Evolutionary conservation across 2,113 vertebrate species (phyloP).

Genomic region (Rhinopithecus roxellana): DNA sequence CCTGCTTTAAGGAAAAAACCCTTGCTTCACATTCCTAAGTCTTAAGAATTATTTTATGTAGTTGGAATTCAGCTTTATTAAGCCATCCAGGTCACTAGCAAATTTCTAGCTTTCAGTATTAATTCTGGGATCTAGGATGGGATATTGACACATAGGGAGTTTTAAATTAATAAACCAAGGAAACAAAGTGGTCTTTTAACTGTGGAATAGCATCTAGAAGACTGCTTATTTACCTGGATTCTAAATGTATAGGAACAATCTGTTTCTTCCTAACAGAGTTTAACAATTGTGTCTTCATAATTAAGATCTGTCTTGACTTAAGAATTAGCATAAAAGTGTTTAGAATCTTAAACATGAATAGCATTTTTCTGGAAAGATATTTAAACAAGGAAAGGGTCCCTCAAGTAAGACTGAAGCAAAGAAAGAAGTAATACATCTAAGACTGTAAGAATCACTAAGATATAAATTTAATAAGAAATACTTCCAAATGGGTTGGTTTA

Average conservation of each 20-base stretch:
- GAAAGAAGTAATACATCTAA: background rate
- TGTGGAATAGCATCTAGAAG: background rate
- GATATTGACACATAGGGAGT: background rate
- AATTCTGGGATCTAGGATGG: background rate
- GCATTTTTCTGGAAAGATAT: background rate
- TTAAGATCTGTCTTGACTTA: background rate
- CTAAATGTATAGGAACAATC: background rate
- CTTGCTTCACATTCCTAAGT: background rate
- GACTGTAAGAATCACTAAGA: background rate
- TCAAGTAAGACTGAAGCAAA: background rate
- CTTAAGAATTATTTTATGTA: conserved; percentile 1
- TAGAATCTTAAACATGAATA: background rate
- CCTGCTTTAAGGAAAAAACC: background rate
- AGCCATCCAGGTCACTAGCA: background rate
- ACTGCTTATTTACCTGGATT: background rate
- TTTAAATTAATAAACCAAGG: conserved; percentile 12
- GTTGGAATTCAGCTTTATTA: conserved; percentile 37
- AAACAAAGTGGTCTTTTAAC: background rate
- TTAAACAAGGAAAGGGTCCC: background rate
- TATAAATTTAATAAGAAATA: background rate
- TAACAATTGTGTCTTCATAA: background rate
- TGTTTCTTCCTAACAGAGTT: background rate
- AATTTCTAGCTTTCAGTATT: background rate
- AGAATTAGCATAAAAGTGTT: background rate
- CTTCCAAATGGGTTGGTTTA: background rate